Base-by-base conservation (phyloP, 2,888 invertebrate genomes). In the Chloroclysta siterata region DNA sequence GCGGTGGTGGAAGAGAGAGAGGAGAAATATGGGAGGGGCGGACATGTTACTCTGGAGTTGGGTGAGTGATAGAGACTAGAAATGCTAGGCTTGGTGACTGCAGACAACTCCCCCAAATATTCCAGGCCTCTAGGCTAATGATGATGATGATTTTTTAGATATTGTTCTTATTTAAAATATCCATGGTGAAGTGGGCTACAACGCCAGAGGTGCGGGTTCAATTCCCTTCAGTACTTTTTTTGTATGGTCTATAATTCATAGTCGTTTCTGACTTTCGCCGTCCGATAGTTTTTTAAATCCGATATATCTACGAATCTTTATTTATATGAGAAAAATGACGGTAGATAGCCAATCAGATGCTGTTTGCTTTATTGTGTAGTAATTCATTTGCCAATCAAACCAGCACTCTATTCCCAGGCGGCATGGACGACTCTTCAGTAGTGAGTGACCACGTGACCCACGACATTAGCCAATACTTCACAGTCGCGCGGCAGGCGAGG, bases 401-500 rank as follows among this genome's bases (percentile, higher is more conserved):
- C 7, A 36, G 14, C 7, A 56, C 56, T 44, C 3, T 47, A 51
- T 46, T 22, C 28, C 17, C 59, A 71, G 71, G 71, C 0, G 88
- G 89, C 0, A 69, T 90, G 74, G 92, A 90, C n/a, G 94, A 95
- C 15, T 93, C 88, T 63, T 94, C 94, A 13, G 94, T 94, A 14
- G 93, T 79, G n/a, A 87, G 88, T 28, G 91, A 90, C 22, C 86
- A 81, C 58, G 88, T 87, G 60, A 87, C 89, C 0, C 91, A 90
- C 60, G 89, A 92, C 55, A 92, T 92, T 1, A 90, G 90, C 41
- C 90, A 90, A 85, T 84, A 94, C 80, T 71, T 77, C 7, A 79
- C 80, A 2, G 72, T 85, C 60, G 72, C 84, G 57, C 50, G 66
- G 39, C 59, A 52, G 0, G 89, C 91, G 0, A 89, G 97, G 46